Base-by-base conservation (phyloP, 2,888 invertebrate genomes). In the Esperia sulphurella region DNA sequence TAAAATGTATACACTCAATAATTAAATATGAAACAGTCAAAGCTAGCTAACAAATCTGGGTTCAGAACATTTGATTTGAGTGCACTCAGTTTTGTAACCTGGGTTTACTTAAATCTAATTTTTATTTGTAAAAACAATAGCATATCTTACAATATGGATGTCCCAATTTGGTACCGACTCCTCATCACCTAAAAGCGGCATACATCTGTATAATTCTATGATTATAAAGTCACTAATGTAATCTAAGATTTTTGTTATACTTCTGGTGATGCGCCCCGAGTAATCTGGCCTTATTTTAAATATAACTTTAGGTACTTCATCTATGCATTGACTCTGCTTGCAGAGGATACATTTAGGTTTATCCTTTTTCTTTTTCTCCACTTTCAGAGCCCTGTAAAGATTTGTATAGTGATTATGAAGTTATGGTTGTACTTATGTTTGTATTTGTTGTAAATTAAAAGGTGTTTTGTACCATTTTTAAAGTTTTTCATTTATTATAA, bases 161-260 rank as follows among this genome's bases (percentile, higher is more conserved):
- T 79, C 72, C 87, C 85, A 87, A 49, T 75, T 62, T 0, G 83
- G 84, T 8, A 74, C 71, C 48, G 61, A 67, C 13, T 66, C 62
- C 50, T 87, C 87, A 60, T 77, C 73, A 0, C 87, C 87, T 31
- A 87, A 51, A 0, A 87, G 57, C 0, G 87, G 87, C 85, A 87
- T 87, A 59, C 85, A 83, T 51, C 80, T 66, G 54, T 87, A 87
- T 0, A 65, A 56, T 54, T 87, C 87, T 14, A 81, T 54, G 10
- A 87, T 65, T 2, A 72, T 66, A 48, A 84, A 75, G 6, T 78
- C 55, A 29, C 59, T 60, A 8, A 69, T 48, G 9, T 54, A 42
- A 5, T 68, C 56, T 10, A 70, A 41, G 12, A 67, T 47, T 46
- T 65, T 76, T 1, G 65, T 60, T 10, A 75, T 50, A 49, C 75